Conservation (phyloP, 2,888 invertebrate species). For the Cryptosula pallasiana region DNA sequence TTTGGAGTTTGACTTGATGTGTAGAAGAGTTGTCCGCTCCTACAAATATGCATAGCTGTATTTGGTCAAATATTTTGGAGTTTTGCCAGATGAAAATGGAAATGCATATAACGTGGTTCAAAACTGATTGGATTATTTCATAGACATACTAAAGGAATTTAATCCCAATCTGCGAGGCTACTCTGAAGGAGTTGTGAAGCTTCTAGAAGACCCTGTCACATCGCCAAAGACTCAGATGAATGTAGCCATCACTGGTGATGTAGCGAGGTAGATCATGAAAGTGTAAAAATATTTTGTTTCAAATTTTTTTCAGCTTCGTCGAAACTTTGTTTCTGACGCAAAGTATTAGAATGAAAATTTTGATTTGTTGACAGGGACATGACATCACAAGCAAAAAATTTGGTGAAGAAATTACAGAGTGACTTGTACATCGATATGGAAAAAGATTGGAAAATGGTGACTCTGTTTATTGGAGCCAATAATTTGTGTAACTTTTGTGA, state of each 20-base stretch:
- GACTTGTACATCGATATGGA: conserved; percentile 29
- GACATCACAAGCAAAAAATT: conserved; percentile 29
- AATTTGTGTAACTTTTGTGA: conserved; percentile 33
- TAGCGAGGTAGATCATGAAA: no score
- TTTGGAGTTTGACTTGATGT: no score
- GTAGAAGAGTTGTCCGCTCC: no score
- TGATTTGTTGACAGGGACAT: conserved; percentile 31
- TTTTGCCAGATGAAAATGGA: no score
- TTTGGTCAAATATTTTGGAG: no score
- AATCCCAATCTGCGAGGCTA: conserved; percentile 41
- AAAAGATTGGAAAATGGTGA: conserved; percentile 34
- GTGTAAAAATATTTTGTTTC: no score
- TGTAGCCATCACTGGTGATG: conserved; percentile 29
- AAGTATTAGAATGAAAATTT: no score
- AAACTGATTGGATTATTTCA: conserved; percentile 8
- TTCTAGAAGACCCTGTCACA: neutral
- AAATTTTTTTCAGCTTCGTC: no score
- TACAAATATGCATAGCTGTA: no score
- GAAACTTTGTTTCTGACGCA: no score
- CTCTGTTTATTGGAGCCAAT: conserved; percentile 35
- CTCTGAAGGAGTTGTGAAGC: conserved; percentile 32
- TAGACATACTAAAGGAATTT: conserved; percentile 43
- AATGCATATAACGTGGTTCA: neutral
- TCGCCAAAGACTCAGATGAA: conserved; percentile 26
- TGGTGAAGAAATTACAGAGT: conserved; percentile 28